Percentiles rank a stretch among this genome's conserved stretches.
phyloP scores from a whole-genome alignment of 2,797 vertebrate genomes.

The Myotis myotis region DNA sequence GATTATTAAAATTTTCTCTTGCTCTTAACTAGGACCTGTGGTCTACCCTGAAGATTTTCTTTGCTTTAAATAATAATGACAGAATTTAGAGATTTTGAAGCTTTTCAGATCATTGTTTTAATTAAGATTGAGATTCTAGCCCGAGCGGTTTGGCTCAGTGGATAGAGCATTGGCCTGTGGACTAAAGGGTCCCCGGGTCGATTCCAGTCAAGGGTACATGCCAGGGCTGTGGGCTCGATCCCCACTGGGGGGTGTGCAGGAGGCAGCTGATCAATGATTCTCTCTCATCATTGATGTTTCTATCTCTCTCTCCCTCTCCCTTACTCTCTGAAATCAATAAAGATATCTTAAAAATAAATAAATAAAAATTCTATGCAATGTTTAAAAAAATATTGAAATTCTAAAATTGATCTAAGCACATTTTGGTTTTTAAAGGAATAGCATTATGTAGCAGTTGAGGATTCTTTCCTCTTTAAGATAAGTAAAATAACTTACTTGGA shows the following conservation, averaged over 20 bases:
- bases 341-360: no score
- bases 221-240: no score
- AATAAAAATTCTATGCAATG: no score
- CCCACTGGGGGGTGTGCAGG: no score
- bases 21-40: neutral
- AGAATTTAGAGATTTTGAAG: constrained; percentile 15
- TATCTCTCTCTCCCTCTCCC: no score
- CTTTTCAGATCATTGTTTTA: constrained; percentile 1
- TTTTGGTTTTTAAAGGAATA: neutral
- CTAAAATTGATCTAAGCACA: neutral
- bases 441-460: neutral
- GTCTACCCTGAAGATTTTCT: neutral
- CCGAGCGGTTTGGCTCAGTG: no score
- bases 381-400: neutral
- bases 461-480: neutral
- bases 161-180: no score
- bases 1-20: constrained; percentile 23
- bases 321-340: no score
- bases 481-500: constrained; percentile 1
- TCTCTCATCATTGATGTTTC: no score
- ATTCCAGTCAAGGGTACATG: no score
- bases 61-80: constrained; percentile 7
- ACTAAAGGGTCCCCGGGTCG: no score
- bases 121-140: constrained; percentile 41
- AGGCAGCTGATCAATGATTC: no score